These are phyloP conservation scores for Anhinga rufa DNA, from an alignment of 2,113 vertebrate species.

Conservation along the genomic window DNA sequence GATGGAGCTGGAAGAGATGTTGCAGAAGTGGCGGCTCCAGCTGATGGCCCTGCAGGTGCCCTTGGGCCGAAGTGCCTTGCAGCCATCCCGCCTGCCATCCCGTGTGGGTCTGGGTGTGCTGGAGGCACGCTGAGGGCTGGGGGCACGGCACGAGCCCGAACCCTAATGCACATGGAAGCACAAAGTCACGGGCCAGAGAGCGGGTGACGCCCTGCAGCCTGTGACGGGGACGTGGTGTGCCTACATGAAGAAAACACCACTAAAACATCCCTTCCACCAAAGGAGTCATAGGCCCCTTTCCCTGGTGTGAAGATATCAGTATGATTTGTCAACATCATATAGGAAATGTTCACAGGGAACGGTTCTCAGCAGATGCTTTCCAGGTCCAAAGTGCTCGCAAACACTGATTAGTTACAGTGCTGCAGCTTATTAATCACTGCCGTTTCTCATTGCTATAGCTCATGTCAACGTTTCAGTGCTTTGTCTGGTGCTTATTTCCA, in stretches of 20 bases:
- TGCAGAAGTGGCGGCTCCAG: background rate
- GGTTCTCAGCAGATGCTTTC: background rate
- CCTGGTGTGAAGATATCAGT: background rate
- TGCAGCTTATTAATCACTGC: background rate
- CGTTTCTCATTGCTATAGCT: background rate
- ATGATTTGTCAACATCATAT: background rate
- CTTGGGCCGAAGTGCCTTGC: too few species aligned
- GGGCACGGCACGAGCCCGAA: background rate
- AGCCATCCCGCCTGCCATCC: background rate
- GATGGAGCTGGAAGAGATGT: background rate
- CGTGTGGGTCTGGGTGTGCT: background rate
- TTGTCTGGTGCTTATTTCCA: conserved; percentile 6
- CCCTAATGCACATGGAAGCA: fast-evolving
- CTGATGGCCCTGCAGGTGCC: background rate
- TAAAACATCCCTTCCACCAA: background rate
- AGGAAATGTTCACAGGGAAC: background rate
- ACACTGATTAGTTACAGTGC: conserved; percentile 14
- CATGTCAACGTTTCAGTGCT: background rate
- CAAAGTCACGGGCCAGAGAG: fast-evolving
- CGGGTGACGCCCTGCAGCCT: background rate
- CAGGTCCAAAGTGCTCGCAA: conserved; percentile 8
- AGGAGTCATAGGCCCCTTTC: background rate
- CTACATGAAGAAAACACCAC: background rate
- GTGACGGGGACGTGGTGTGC: fast-evolving
- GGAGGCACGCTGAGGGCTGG: background rate